phyloP scores from a whole-genome alignment of 1,140 invertebrate species.

The Meloidogyne floridensis region DNA sequence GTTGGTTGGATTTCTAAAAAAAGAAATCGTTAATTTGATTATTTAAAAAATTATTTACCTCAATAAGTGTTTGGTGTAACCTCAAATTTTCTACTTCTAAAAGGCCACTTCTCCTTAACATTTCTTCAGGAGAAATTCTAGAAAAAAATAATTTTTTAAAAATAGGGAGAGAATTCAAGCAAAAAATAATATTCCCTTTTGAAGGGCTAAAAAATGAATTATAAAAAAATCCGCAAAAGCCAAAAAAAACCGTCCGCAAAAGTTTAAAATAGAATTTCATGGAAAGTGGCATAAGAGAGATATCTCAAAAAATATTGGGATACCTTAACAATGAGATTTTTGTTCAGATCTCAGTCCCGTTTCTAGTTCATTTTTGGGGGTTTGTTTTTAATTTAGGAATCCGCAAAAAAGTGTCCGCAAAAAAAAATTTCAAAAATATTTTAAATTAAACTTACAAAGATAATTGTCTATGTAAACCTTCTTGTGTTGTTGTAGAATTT shows the following conservation, averaged over 20 bases:
- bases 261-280: too few relatives aligned
- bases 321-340: too few relatives aligned
- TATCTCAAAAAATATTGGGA: too few relatives aligned
- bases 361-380: too few relatives aligned
- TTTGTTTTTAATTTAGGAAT: background rate
- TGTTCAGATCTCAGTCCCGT: too few relatives aligned
- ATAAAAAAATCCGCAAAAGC: too few relatives aligned
- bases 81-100: constrained; percentile 48
- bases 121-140: constrained; percentile 43
- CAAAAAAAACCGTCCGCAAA: too few relatives aligned
- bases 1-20: constrained; percentile 56
- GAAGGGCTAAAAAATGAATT: background rate
- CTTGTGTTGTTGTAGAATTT: background rate
- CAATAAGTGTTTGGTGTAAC: constrained; percentile 48
- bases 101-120: constrained; percentile 42
- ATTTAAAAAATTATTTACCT: constrained; percentile 26
- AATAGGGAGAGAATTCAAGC: constrained; percentile 22
- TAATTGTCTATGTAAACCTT: constrained; percentile 47
- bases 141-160: constrained; percentile 13
- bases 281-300: too few relatives aligned
- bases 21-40: background rate
- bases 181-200: constrained; percentile 20
- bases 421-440: background rate
- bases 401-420: background rate
- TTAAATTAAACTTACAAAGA: constrained; percentile 35